phyloP scores from a whole-genome alignment of 2,888 invertebrate genomes.

The Gibbula magus region DNA sequence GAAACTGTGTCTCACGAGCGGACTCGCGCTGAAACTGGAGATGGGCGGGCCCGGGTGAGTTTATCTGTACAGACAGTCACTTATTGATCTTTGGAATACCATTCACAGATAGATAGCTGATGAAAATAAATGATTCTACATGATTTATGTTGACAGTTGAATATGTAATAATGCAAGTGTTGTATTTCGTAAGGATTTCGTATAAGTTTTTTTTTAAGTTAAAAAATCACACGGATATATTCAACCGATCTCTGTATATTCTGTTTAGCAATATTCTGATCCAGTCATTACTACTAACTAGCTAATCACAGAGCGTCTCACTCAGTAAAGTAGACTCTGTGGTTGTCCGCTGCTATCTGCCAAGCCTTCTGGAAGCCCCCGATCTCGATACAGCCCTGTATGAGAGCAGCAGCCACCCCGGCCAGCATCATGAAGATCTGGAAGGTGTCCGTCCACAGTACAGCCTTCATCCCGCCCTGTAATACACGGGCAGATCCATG shows the following conservation, averaged over 20 bases:
- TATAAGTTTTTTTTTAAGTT: too few species aligned
- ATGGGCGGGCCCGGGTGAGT: not conserved
- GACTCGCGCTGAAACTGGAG: constrained; percentile 83
- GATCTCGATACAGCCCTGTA: constrained; percentile 70
- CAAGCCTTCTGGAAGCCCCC: constrained; percentile 70
- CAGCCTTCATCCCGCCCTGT: constrained; percentile 77
- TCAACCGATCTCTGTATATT: too few species aligned
- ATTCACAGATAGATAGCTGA: too few species aligned
- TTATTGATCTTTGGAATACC: not conserved
- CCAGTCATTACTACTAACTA: not conserved
- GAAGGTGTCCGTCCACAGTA: constrained; percentile 76
- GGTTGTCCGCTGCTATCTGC: constrained; percentile 57
- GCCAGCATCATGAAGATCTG: constrained; percentile 75
- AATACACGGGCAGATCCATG: not conserved
- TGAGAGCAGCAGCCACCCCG: constrained; percentile 72
- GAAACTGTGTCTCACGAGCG: constrained; percentile 89
- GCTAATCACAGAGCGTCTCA: constrained; percentile 41
- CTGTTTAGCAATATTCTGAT: too few species aligned
- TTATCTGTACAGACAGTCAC: not conserved
- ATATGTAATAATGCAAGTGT: too few species aligned
- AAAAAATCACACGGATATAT: too few species aligned
- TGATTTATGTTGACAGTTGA: too few species aligned
- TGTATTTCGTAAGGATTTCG: too few species aligned
- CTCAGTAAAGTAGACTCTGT: constrained; percentile 70
- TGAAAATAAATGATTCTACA: too few species aligned